Evolutionary conservation across 2,797 vertebrate species (phyloP), one percentile per base, ranked within the genome.

Genomic region (Eulemur mongoz): DNA sequence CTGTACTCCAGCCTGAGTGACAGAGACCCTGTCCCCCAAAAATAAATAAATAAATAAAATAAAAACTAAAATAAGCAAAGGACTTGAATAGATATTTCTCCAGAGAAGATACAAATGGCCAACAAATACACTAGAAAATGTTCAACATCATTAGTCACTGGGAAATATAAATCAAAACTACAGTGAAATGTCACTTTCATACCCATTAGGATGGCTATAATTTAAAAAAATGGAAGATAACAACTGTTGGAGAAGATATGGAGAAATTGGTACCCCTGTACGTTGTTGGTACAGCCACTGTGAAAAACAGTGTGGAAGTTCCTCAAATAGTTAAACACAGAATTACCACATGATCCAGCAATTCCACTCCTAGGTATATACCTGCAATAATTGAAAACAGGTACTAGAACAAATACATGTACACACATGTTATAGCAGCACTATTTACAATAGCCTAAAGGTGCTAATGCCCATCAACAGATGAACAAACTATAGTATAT

Each of bases 81-180:
- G 35, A 95, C 30, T 38, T 76, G 27, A 43, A 52, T 17, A 79
- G 65, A 2, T 52, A 78, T 86, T 83, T 91, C 10, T 70, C 85
- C 79, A 93, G 89, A 76, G 61, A 61, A 90, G 61, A 84, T 54
- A 65, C 7, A 79, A 89, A 84, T 48, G n/a, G 30, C 12, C 63
- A 69, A 84, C 54, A 80, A 84, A 84, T 13, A 81, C 18, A 94
- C 40, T 35, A 65, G 63, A 92, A 92, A 57, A 40, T n/a, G 27
- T 27, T 48, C 57, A 85, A 86, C 8, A 89, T 63, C 40, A 52
- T 75, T 35, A 80, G 54, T 73, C 65, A 79, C 38, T 25, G 32
- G 45, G 87, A 95, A 91, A 63, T 59, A 30, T 12, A 93, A 88
- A 89, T 61, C 59, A 93, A 92, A 96, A 93, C 45, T 65, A 67